phyloP scores from a whole-genome alignment of 2,113 vertebrate genomes.

The Jacana jacana region DNA sequence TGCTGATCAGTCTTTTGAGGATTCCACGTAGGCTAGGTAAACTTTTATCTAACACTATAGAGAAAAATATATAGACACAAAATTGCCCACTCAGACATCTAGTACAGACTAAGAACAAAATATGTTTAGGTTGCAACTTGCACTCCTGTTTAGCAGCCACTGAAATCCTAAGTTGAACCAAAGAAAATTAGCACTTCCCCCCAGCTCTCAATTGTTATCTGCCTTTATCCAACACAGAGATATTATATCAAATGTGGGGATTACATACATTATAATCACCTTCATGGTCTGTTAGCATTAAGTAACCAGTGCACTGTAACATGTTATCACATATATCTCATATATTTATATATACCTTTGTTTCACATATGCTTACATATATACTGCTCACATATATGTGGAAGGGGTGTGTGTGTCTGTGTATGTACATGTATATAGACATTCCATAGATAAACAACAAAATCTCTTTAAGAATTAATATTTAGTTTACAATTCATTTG shows the following conservation, averaged over 20 bases:
- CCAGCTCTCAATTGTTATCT: neutral
- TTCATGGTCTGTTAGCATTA: neutral
- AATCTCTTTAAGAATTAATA: neutral
- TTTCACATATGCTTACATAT: neutral
- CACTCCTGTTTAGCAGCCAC: neutral
- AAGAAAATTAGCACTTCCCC: neutral
- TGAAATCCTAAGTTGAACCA: neutral
- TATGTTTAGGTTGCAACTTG: constrained; percentile 8
- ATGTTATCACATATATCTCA: neutral
- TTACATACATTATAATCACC: neutral
- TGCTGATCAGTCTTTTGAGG: constrained; percentile 40
- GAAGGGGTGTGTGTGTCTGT: neutral
- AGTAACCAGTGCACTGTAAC: neutral
- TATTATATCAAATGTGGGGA: neutral
- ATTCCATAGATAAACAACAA: neutral
- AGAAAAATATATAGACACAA: neutral
- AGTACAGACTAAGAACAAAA: constrained; percentile 15
- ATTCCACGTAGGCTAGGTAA: neutral
- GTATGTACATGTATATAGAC: neutral
- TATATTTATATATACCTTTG: neutral
- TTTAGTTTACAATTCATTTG: neutral
- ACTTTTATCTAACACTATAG: constrained; percentile 18
- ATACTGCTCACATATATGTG: neutral
- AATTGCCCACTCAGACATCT: constrained; percentile 18
- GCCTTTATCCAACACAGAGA: neutral